Evolutionary conservation across 92 coral and sea anemone genomes (phyloP), one percentile per base, ranked within the genome.

Genomic region (Diadumene lineata): DNA sequence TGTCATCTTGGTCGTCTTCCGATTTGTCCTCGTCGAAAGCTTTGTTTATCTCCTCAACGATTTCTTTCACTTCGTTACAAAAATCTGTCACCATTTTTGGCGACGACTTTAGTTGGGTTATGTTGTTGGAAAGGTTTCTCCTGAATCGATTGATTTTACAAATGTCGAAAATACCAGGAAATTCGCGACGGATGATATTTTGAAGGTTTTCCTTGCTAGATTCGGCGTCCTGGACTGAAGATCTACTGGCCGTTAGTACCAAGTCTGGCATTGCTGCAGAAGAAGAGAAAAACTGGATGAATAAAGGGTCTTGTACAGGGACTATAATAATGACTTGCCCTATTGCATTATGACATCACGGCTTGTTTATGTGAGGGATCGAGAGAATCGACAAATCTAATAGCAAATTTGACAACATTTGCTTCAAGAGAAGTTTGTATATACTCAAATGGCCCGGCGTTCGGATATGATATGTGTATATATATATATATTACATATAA

Each of bases 11-110:
- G 11, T 28, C 83, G 3, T 72, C 71, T 17, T 64, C 29, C 1
- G 32, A 30, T 33, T 53, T 76, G 18, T 29, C 84, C 21, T 71
- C 78, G 11, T 46, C 56, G 9, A 72, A 67, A 46, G 72, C 90
- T 51, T 60, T 55, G 22, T 73, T 62, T 56, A 86, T 68, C 38
- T 86, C 96, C 11, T 67, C 88, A 19, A 90, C 58, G 46, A 90
- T 86, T 43, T 56, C 7, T 57, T 85, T 72, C 15, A 82, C 82
- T 68, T 84, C 69, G 38, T 71, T 68, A 83, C 79, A 87, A 62
- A 90, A 90, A n/a, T 90, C 87, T 29, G 67, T 58, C 31, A 87
- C 85, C 96, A 90, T 90, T 11, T 34, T 25, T 0, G 96, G 96
- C 34, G 96, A 87, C 30, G 70, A 65, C 63, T 78, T 84, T 64